Evolutionary conservation across 2,113 vertebrate species (phyloP), one percentile per base, ranked within the genome.

Genomic region (Triplophysa tibetana): DNA sequence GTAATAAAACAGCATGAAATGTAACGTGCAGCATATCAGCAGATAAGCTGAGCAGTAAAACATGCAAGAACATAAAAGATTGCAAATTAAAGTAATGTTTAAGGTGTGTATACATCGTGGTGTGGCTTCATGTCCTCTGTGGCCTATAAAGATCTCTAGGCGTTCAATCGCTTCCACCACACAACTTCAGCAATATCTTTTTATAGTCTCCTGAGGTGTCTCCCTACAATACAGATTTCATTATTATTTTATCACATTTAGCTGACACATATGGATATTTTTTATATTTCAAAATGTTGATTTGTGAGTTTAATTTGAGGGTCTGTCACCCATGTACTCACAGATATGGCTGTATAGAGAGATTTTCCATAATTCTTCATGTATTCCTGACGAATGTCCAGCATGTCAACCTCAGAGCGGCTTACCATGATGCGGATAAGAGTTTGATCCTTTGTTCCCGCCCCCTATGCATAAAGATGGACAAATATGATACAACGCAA

Each of bases 171-270:
- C 93, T 98, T 81, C 96, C 96, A n/a, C 97, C 97, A 21, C 98
- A 99, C 73, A 99, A 91, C 91, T 98, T 98, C 84, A 98, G 88
- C 5, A 99, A 92, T 69, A 96, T 94, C 87, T 98, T 99, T 92
- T 93, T 94, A 89, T 99, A 99, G 90, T 99, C 97, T 75, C 98
- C 98, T 14, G 97, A 99, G 78, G 96, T 98, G 86, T 99, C 98
- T 79, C 94, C 95, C 98, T 99, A 88, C 83, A 72, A 79, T 8
- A 41, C 68, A 84, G 9, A 81, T 45, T 38, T 38, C 33, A 38
- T 38, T 38, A 33, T 5, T 33, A 38, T 38, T 56, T 14, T 6
- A 72, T 56, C n/a, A 58, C 50, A 21, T 9, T 21, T 65, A 54
- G 38, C 23, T 16, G 17, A 67, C 52, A 29, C 2, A 58, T 58